Evolutionary conservation across 2,113 vertebrate species (phyloP), one percentile per base, ranked within the genome.

Genomic region (Grallaria varia): DNA sequence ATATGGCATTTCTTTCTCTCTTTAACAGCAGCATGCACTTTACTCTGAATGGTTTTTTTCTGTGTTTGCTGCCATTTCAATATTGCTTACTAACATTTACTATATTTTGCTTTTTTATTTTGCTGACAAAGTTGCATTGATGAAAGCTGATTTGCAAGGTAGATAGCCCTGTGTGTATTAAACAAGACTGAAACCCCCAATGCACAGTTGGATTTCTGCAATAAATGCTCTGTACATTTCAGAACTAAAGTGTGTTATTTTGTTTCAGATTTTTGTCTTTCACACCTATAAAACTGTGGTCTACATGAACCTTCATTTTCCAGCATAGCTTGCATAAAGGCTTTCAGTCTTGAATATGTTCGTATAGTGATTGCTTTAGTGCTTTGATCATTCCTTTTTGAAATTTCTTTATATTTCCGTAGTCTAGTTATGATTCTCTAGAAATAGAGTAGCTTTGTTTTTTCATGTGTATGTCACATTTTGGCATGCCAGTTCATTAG

Each of bases 91-190:
- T 99, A 99, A 99, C 98, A 98, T 99, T 98, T 98, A 98, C 95
- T 99, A 98, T 99, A 98, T 98, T 99, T 98, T 99, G 98, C 98
- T 98, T 99, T 98, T 98, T 98, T 98, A 96, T 98, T 99, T 99
- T 98, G 99, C 98, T 97, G 98, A 98, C 99, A 99, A 99, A 99
- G 99, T 99, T 99, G 98, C 99, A 99, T 99, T 99, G 99, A 99
- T 99, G 99, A 99, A 99, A 99, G 99, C 99, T 99, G 99, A 99
- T 98, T 99, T 99, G 98, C 99, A 99, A 99, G 99, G 99, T 99
- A 99, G 99, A 99, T 98, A 98, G 99, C 97, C 97, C 97, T 98
- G 97, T 98, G 94, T 99, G 98, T 99, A 97, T 97, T 94, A 98
- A 98, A 97, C 97, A 98, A 98, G 98, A 99, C 98, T 98, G 98